Base-by-base conservation (phyloP, 2,888 invertebrate genomes). In the Leptinotarsa rubiginosa region DNA sequence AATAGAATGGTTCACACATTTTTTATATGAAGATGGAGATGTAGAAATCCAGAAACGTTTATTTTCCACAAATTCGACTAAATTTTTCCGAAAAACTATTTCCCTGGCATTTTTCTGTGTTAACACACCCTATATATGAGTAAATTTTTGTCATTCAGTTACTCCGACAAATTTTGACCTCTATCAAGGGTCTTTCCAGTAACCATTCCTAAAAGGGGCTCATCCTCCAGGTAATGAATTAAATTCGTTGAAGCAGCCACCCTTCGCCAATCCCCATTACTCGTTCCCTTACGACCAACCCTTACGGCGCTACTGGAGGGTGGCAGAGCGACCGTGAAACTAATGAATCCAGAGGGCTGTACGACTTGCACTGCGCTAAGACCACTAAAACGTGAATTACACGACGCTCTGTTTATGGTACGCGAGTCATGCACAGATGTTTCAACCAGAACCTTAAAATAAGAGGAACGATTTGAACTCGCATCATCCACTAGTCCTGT, bases 241-340 rank as follows among this genome's bases (percentile, higher is more conserved):
- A 15, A 22, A 56, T 22, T 22, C 56, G 1, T 25, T 22, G 3
- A 3, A 15, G 22, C 22, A 22, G 56, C 22, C 56, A 56, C 56
- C 22, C 56, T 56, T 15, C 18, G 52, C 3, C 56, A 56, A 56
- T 41, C 18, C 20, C 18, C n/a, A 25, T 4, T 69, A 20, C n/a
- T 41, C 25, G 56, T 41, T 41, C 3, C 41, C 41, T 41, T 41
- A 41, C 41, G 10, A 41, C 41, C 20, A 47, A 52, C 65, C 62
- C 41, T 20, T 41, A 62, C 31, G 25, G 22, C 73, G 70, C 22
- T 70, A 62, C 73, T 69, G 65, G 52, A 74, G 73, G 73, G 70
- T 67, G 73, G 47, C 50, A 69, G 69, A 25, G 52, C 41, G 69
- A 59, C 56, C 69, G 69, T 56, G 54, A 69, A 69, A 41, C 41